phyloP scores from a whole-genome alignment of 2,797 vertebrate genomes.

The Oreonectes daqikongensis region DNA sequence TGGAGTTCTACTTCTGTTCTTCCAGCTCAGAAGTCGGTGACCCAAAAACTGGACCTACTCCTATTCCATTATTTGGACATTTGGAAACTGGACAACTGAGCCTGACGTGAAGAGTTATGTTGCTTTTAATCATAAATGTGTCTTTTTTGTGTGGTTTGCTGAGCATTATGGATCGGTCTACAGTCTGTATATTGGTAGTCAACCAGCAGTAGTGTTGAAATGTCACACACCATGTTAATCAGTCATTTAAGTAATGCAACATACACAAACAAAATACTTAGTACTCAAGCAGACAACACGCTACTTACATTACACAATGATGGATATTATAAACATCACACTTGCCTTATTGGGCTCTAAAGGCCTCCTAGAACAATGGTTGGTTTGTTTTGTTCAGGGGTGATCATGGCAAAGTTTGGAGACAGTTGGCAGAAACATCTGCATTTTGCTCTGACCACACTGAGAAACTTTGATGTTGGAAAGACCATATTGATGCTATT shows the following conservation, averaged over 20 bases:
- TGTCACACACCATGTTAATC: background rate
- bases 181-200: conserved; percentile 13
- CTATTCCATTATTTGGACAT: no score
- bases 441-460: conserved; percentile 46
- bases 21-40: background rate
- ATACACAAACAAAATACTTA: no score
- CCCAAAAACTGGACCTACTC: conserved; percentile 32
- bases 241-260: conserved; percentile 13
- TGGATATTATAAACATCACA: no score
- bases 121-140: no score
- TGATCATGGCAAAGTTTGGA: conserved; percentile 44
- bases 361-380: no score
- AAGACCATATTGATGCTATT: conserved; percentile 8
- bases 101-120: no score
- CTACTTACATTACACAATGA: no score
- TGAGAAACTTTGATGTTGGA: conserved; percentile 50
- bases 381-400: conserved; percentile 30
- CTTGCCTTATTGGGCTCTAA: no score
- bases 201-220: conserved; percentile 27
- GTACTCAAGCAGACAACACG: no score
- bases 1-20: conserved; percentile 14
- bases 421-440: conserved; percentile 45
- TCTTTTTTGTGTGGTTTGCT: background rate
- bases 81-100: no score
- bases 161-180: conserved; percentile 28